Evolutionary conservation across 2,113 vertebrate genomes (phyloP).

Genomic region (Halcyon malimbica): DNA sequence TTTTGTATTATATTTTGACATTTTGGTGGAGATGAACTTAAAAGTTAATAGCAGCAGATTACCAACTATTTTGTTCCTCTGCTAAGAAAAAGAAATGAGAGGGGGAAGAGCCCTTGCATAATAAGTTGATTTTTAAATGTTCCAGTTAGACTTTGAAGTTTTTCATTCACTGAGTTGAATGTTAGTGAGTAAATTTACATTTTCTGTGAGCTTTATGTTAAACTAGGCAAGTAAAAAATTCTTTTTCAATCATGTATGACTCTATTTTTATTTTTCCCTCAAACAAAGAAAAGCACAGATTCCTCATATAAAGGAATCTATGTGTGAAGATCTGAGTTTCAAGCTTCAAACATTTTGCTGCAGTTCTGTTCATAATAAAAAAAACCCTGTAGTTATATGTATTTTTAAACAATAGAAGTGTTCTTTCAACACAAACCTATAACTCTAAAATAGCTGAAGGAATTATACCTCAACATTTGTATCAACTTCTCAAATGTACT

Average conservation of each 20-base stretch:
- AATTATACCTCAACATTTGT: background rate
- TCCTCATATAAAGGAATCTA: background rate
- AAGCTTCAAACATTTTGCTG: background rate
- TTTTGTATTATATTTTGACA: background rate
- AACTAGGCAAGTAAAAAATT: slow-evolving; percentile 4
- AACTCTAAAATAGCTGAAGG: background rate
- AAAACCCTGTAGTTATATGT: background rate
- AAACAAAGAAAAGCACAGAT: background rate
- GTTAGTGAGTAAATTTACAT: slow-evolving; percentile 31
- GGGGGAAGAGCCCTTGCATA: background rate
- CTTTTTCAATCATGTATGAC: slow-evolving; percentile 7
- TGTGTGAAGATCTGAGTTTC: slow-evolving; percentile 1
- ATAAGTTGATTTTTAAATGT: slow-evolving; percentile 16
- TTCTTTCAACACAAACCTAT: background rate
- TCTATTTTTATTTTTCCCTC: background rate
- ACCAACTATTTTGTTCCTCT: background rate
- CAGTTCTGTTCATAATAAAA: background rate
- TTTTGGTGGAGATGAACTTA: slow-evolving; percentile 9
- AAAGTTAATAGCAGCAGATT: slow-evolving; percentile 31
- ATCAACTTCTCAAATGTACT: background rate
- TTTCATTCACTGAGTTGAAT: slow-evolving; percentile 14
- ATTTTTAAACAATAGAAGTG: background rate
- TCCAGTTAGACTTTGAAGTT: slow-evolving; percentile 20
- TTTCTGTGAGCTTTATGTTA: slow-evolving; percentile 17
- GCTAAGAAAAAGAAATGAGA: background rate